phyloP scores from a whole-genome alignment of 1,140 invertebrate species.

The Papilio polytes region DNA sequence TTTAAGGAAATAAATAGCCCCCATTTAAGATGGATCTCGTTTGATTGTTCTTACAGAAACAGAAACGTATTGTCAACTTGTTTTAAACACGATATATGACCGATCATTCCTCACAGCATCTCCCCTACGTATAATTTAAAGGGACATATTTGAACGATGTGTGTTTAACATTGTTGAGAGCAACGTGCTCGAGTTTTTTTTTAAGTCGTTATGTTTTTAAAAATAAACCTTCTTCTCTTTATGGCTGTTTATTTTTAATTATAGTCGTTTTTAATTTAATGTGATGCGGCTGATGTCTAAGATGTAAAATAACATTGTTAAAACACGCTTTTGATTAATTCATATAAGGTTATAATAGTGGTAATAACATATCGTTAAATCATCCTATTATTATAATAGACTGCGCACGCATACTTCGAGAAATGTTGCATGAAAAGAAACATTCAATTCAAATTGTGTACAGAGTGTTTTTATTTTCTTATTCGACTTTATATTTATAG shows the following conservation, averaged over 20 bases:
- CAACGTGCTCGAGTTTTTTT: conserved; percentile 11
- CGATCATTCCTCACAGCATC: conserved; percentile 67
- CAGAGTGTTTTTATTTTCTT: neutral
- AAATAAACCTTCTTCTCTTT: conserved; percentile 9
- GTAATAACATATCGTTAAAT: neutral
- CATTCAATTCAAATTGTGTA: neutral
- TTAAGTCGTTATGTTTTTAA: conserved; percentile 3
- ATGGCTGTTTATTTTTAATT: conserved; percentile 19
- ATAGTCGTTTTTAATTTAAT: neutral
- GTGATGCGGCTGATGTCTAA: neutral
- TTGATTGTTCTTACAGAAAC: conserved; percentile 27
- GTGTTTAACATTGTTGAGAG: conserved; percentile 49
- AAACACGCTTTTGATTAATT: neutral
- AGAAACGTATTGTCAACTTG: conserved; percentile 36
- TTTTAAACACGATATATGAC: conserved; percentile 48
- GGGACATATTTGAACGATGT: conserved; percentile 59
- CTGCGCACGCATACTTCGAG: neutral
- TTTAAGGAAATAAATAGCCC: conserved; percentile 35
- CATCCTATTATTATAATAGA: neutral
- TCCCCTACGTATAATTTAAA: conserved; percentile 57
- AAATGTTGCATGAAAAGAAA: neutral
- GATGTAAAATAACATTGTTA: neutral
- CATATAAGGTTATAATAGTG: neutral
- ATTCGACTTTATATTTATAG: neutral
- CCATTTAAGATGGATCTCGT: conserved; percentile 38